Evolutionary conservation across 2,888 invertebrate species (phyloP), one percentile per base, ranked within the genome.

Genomic region (Himalopsyche kuldschensis): DNA sequence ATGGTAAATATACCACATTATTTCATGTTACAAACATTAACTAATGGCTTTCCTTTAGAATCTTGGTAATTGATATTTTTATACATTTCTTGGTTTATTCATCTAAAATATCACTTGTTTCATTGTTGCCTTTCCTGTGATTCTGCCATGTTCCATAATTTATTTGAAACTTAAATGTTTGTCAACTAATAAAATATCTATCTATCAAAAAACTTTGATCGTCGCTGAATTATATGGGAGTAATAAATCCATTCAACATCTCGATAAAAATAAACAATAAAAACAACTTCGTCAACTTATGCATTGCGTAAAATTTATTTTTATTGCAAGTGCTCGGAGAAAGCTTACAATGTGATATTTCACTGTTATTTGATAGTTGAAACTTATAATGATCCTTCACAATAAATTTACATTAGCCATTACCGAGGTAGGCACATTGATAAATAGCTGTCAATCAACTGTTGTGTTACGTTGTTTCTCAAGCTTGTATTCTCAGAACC

Each of bases 401-500:
- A 69, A 69, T 69, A 69, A 69, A 69, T 69, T 69, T 69, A 69
- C 27, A 30, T 69, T 69, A 69, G 30, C 69, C 27, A 69, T 69
- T 55, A 55, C 20, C 55, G 20, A 55, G 20, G 20, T 55, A 41
- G 46, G 32, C 30, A 30, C n/a, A n/a, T 55, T 55, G 79, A 55
- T 79, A 79, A 78, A 78, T 78, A 55, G 79, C 48, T 35, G 79
- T 55, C 79, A 79, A 79, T 79, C 79, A 79, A 48, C 30, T 30
- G 15, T 30, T 27, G 15, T 27, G 27, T 69, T 20, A 30, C 24
- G 15, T 27, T 41, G 69, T 69, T 69, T 69, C 69, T 69, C 69
- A 69, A 69, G 27, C 11, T 27, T 27, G 11, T 27, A 11, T 27
- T 41, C 41, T 41, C 41, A 15, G 41, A 41, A 41, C 41, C 41